Base-by-base conservation (phyloP, 2,888 invertebrate species). In the Nemurella pictetii region DNA sequence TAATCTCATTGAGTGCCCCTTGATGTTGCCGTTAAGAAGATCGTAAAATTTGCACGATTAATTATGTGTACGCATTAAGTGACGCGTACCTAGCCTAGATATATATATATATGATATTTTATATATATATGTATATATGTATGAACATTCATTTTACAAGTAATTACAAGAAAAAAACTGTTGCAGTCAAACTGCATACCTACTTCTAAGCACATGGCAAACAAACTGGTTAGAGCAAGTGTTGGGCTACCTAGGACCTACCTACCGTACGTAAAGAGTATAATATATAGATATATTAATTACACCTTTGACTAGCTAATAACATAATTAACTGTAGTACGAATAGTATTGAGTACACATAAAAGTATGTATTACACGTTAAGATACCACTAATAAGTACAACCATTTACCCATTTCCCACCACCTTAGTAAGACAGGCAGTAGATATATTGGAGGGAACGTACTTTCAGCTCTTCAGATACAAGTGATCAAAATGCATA, bases 401-500 rank as follows among this genome's bases (percentile, higher is more conserved):
- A 82, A 27, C 27, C 28, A 78, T 78, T 28, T 30, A 78, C 75
- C 28, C n/a, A 72, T 82, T 3, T 72, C 82, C 82, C 82, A 55
- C 72, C 82, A 72, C 82, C 82, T n/a, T n/a, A 82, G 12, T 78
- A 84, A 84, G 78, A 86, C 85, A 85, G 81, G 78, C 80, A 78
- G n/a, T n/a, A n/a, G 74, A 55, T 55, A 15, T 55, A 20, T 55
- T 84, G 82, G 77, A 84, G 80, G 82, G 82, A 81, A 81, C 80
- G 80, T 73, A 80, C 84, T 75, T 77, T 80, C 28, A 80, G 80
- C 27, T 84, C 78, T 78, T 83, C 35, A 80, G 27, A 55, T 84
- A 85, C 75, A 85, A 86, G 80, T 85, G 74, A 85, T 86, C 84
- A 86, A 87, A 87, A 87, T 87, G 87, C 87, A 87, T 85, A 84